Percentiles rank a stretch among this genome's conserved stretches.
phyloP scores from a whole-genome alignment of 2,797 vertebrate species.

The Euphonia xanthogaster region DNA sequence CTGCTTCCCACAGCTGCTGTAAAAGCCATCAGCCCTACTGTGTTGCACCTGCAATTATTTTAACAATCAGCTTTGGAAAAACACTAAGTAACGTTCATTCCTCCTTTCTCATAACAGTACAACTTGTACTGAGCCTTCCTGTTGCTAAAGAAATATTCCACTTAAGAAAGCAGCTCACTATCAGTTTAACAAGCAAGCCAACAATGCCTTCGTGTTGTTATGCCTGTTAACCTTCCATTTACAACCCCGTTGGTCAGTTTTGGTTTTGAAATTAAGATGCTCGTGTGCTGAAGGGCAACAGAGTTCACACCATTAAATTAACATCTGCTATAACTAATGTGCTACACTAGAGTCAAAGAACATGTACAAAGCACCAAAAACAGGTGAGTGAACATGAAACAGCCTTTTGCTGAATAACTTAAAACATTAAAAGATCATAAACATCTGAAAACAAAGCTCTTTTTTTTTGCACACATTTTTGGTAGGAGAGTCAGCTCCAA shows the following conservation, averaged over 20 bases:
- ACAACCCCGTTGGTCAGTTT: not conserved
- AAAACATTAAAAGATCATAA: not conserved
- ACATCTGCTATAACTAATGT: constrained; percentile 19
- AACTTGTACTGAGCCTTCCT: constrained; percentile 7
- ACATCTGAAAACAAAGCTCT: not conserved
- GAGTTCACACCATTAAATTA: constrained; percentile 32
- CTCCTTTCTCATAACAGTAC: not conserved
- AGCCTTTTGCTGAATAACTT: not conserved
- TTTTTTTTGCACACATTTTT: not conserved
- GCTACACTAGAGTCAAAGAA: not conserved
- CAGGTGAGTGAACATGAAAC: not conserved
- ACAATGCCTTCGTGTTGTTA: not conserved
- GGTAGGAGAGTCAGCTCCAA: not conserved
- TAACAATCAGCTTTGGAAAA: not conserved
- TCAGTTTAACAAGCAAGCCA: not conserved
- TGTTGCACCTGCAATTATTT: not conserved
- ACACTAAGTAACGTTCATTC: not conserved
- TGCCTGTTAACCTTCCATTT: constrained; percentile 48
- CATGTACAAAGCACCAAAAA: not conserved
- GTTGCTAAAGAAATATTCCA: not conserved
- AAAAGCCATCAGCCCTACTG: not conserved
- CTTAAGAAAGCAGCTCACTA: not conserved
- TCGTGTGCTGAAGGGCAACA: not conserved
- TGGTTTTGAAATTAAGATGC: constrained; percentile 24
- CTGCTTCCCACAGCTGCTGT: not conserved